phyloP scores from a whole-genome alignment of 2,888 invertebrate genomes.

The Harmothoe impar region DNA sequence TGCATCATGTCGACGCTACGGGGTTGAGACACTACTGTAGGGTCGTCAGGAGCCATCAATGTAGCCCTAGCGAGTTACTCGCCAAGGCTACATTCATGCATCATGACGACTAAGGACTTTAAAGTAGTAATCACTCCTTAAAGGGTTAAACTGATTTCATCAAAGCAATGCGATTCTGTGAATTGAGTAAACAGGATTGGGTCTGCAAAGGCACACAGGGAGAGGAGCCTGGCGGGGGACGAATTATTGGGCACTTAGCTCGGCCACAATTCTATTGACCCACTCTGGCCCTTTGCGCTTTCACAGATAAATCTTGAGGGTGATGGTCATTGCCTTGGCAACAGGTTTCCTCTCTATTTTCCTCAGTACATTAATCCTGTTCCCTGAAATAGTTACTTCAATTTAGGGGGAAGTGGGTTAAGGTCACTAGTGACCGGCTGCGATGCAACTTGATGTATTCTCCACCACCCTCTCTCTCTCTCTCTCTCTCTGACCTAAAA shows the following conservation, averaged over 20 bases:
- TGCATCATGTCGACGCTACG: no score
- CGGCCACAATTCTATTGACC: constrained; percentile 14
- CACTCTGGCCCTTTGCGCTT: background rate
- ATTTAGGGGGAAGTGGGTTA: background rate
- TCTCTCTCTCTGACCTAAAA: no score
- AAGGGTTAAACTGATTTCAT: background rate
- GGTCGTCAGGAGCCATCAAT: no score
- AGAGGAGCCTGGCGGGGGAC: background rate
- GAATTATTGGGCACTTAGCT: background rate
- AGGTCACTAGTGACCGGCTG: background rate
- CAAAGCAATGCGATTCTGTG: constrained; percentile 22
- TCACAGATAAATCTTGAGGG: background rate
- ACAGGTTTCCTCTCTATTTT: background rate
- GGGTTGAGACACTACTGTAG: no score
- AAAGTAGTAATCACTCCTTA: no score
- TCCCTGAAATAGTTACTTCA: background rate
- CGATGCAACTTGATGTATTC: no score
- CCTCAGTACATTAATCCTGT: background rate
- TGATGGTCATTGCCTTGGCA: background rate
- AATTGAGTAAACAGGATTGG: background rate
- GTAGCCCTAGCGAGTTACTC: no score
- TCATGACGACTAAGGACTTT: no score
- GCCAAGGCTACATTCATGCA: no score
- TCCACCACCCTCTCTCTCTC: no score
- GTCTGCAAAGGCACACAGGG: background rate